Percentiles rank a stretch among this genome's conserved stretches.
Conservation (phyloP, 2,888 invertebrate genomes). For the Conus canariensis region DNA sequence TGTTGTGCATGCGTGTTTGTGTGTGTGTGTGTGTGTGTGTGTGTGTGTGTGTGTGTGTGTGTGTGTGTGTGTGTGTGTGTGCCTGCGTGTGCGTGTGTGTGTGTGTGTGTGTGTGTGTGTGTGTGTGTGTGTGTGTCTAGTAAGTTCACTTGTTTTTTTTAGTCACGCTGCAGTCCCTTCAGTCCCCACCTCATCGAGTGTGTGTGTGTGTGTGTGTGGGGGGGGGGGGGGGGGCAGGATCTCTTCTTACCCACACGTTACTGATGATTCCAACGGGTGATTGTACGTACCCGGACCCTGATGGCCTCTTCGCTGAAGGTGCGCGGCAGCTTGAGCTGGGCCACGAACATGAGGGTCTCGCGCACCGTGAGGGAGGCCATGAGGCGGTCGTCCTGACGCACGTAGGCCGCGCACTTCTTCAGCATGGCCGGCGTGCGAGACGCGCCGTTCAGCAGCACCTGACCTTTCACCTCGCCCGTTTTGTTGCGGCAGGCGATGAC, state of each 20-base stretch:
- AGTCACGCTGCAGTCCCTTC: too few relatives aligned
- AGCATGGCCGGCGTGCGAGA: conserved; percentile 82
- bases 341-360: conserved; percentile 82
- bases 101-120: too few relatives aligned
- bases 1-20: too few relatives aligned
- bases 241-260: too few relatives aligned
- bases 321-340: conserved; percentile 78
- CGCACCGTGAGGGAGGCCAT: conserved; percentile 92
- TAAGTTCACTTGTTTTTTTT: too few relatives aligned
- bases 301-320: conserved; percentile 60
- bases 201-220: too few relatives aligned
- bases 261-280: too few relatives aligned
- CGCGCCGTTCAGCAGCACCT: conserved; percentile 92
- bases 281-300: conserved; percentile 36
- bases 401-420: conserved; percentile 86
- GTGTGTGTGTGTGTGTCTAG: too few relatives aligned
- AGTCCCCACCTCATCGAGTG: too few relatives aligned
- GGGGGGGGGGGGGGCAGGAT: too few relatives aligned
- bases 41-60: conserved; percentile 1
- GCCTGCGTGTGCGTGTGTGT: too few relatives aligned
- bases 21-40: background rate
- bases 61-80: background rate
- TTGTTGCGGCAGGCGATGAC: conserved; percentile 86
- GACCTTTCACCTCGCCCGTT: conserved; percentile 89
- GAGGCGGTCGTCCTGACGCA: conserved; percentile 91